These are phyloP conservation scores for Drosophila meridionalis DNA, from an alignment of 2,888 invertebrate species.

Conservation along the genomic window DNA sequence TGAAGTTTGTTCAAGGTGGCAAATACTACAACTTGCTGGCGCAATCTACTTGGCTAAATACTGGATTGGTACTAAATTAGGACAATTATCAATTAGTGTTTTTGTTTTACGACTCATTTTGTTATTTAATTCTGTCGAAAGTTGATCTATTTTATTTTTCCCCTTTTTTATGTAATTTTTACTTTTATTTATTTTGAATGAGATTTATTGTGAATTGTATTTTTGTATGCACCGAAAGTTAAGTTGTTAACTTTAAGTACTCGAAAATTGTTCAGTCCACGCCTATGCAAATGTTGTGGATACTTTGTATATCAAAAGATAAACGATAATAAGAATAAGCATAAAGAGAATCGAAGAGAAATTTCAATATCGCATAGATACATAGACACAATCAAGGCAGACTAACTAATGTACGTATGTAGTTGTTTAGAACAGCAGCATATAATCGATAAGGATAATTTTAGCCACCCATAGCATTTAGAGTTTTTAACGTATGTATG, in stretches of 20 bases:
- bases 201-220: conserved; percentile 24
- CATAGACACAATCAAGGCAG: conserved; percentile 70
- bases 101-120: conserved; percentile 23
- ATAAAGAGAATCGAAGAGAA: conserved; percentile 27
- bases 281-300: conserved; percentile 40
- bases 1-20: conserved; percentile 19
- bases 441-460: conserved; percentile 72
- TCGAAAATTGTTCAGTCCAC: conserved; percentile 31
- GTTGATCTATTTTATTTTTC: conserved; percentile 21
- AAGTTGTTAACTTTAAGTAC: conserved; percentile 21
- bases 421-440: conserved; percentile 75
- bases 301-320: conserved; percentile 37
- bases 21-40: conserved; percentile 45
- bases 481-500: conserved; percentile 69
- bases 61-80: conserved; percentile 38
- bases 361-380: conserved; percentile 41
- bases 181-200: conserved; percentile 40
- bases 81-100: conserved; percentile 26
- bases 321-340: conserved; percentile 29
- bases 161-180: conserved; percentile 24
- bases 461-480: conserved; percentile 71
- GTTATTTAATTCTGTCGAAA: conserved; percentile 35
- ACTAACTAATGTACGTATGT: conserved; percentile 56
- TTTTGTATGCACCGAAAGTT: conserved; percentile 18
- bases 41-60: conserved; percentile 26